Base-by-base conservation (phyloP, 2,797 vertebrate genomes). In the Xyrichtys novacula region DNA sequence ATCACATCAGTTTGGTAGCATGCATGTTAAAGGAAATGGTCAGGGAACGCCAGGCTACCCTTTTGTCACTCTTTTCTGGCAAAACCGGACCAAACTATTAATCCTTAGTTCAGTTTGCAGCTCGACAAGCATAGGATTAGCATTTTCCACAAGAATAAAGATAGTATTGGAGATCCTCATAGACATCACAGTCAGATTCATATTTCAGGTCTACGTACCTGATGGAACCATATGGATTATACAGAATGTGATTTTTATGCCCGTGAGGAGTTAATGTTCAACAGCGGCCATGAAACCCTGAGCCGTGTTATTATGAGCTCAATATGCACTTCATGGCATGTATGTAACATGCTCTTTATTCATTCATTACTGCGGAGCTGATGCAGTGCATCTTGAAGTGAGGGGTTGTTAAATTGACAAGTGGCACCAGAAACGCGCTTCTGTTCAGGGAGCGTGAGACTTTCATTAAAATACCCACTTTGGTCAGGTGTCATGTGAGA, bases 381-480 rank as follows among this genome's bases (percentile, higher is more conserved):
- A 7, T 28, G 2, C 46, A n/a, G 6, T 5, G 6, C 43, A 42
- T 34, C 34, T 16, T 38, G 36, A 42, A 50, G 44, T 22, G 28
- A 25, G 1, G 5, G 15, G n/a, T 5, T 15, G 22, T n/a, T 36
- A 19, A 5, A 25, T 50, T 40, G 26, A 40, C 40, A 28, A 47
- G 40, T 4, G 40, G 22, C 10, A 19, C 10, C n/a, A 16, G 9
- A 9, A 25, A 43, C 25, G 38, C 7, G 25, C 17, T 8, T 29
- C 25, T n/a, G 43, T 61, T 56, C 19, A 43, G n/a, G 43, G 56
- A n/a, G 12, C 52, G 36, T 15, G 29, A 50, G 23, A 19, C 47
- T 38, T 44, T 38, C 48, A 31, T 53, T 25, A 64, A 53, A 20
- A 39, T 3, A 15, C 19, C 47, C 32, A 22, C 22, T 56, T 46